Base-by-base conservation (phyloP, 2,113 vertebrate species). In the Galemys pyrenaicus region DNA sequence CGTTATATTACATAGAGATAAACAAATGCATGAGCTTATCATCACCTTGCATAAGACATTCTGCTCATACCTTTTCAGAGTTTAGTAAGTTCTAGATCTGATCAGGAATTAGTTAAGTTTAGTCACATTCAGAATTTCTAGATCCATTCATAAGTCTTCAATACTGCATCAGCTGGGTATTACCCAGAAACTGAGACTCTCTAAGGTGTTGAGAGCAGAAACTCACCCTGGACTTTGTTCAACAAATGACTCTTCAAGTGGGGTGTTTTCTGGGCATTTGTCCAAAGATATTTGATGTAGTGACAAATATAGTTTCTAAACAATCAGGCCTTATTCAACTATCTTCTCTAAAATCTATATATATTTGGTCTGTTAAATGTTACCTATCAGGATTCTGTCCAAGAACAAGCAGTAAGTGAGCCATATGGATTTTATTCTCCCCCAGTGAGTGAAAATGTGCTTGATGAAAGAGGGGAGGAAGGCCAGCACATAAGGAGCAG, bases 301-400 rank as follows among this genome's bases (percentile, higher is more conserved):
- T 77, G 46, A 71, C 20, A 88, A 80, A 54, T 22, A 28, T 9
- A 30, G 32, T 81, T 96, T 86, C 9, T 49, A 83, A 92, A 71
- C n/a, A 73, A 28, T 65, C 35, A 82, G 24, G 51, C 41, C n/a
- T 80, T 83, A 79, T 12, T 91, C 19, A 60, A 24, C 3, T 9
- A 56, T 37, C 10, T 4, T 74, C 7, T 20, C n/a, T 13, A 32
- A 78, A 84, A 83, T 78, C 71, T 44, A 35, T 39, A 49, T 6
- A 2, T 93, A 4, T 88, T 51, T 71, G 32, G 19, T 82, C 19
- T 68, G 6, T 78, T 58, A 67, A 26, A 16, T 81, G 41, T 17
- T 44, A 91, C 39, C 56, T 39, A 71, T 75, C 74, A 91, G 60
- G 49, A 93, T 81, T 97, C 71, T 81, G 41, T 89, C 17, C 13